Conservation (phyloP, 2,888 invertebrate species). For the Nemoura dubitans region DNA sequence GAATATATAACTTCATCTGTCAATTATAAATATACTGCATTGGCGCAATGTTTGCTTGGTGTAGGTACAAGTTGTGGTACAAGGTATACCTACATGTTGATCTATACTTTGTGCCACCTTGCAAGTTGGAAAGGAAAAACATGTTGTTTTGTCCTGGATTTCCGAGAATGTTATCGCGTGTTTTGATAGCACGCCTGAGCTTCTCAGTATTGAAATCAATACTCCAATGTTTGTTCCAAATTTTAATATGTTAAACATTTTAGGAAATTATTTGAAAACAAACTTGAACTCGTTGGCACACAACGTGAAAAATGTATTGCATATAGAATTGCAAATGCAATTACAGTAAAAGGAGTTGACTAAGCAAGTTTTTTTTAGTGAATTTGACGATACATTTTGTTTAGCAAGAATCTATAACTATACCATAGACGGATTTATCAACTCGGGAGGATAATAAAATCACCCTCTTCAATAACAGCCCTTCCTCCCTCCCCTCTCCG, state of each 20-base stretch:
- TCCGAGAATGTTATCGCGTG: background rate
- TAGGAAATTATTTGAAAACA: background rate
- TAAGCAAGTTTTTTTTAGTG: background rate
- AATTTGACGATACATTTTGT: background rate
- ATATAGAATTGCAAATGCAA: background rate
- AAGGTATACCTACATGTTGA: background rate
- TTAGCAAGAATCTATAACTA: no score
- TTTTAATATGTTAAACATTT: background rate
- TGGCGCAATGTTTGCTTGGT: no score
- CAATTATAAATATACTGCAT: no score
- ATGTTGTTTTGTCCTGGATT: background rate
- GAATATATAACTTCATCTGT: background rate
- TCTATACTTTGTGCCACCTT: background rate
- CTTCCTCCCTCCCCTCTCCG: background rate
- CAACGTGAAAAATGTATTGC: background rate
- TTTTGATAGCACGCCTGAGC: background rate
- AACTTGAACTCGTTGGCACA: background rate
- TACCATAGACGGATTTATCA: background rate
- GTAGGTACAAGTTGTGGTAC: no score
- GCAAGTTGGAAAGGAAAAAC: background rate
- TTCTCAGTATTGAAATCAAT: background rate
- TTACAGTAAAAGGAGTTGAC: background rate
- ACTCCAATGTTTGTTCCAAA: background rate
- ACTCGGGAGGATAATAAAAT: background rate
- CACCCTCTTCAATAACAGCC: background rate